Conservation (phyloP, 2,888 invertebrate species). For the Neoaliturus tenellus region DNA sequence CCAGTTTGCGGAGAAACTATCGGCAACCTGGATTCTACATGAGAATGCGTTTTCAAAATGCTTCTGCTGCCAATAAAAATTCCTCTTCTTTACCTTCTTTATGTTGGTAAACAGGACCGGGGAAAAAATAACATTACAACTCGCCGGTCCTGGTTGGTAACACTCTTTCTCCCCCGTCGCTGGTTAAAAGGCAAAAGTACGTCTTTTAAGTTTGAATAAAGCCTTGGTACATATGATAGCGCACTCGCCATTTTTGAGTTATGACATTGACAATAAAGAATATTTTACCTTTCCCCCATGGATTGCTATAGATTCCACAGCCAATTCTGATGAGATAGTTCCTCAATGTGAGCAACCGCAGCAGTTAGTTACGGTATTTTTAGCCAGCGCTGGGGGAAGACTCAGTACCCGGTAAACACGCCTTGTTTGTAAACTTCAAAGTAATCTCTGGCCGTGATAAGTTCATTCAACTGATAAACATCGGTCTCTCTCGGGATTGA, state of each 20-base stretch:
- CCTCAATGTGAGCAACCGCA: not conserved
- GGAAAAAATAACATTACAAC: too few species aligned
- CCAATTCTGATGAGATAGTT: not conserved
- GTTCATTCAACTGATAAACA: constrained; percentile 5
- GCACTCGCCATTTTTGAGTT: too few species aligned
- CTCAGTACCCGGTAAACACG: constrained; percentile 6
- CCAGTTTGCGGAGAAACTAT: not conserved
- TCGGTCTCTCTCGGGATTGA: not conserved
- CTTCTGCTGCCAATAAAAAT: not conserved
- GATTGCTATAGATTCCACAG: too few species aligned
- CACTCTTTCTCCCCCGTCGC: too few species aligned
- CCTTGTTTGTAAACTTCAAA: constrained; percentile 18
- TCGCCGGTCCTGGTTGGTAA: too few species aligned
- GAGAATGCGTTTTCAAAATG: not conserved
- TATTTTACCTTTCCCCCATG: too few species aligned
- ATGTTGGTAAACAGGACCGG: too few species aligned
- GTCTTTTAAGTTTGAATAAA: too few species aligned
- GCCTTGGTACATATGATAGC: too few species aligned
- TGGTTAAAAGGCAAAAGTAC: too few species aligned
- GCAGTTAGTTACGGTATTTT: constrained; percentile 9
- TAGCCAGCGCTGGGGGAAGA: not conserved
- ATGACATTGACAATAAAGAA: too few species aligned
- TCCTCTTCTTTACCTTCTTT: not conserved
- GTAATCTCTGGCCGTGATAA: not conserved
- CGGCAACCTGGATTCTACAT: not conserved